phyloP scores from a whole-genome alignment of 2,113 vertebrate genomes.

The Megaceryle torquata region DNA sequence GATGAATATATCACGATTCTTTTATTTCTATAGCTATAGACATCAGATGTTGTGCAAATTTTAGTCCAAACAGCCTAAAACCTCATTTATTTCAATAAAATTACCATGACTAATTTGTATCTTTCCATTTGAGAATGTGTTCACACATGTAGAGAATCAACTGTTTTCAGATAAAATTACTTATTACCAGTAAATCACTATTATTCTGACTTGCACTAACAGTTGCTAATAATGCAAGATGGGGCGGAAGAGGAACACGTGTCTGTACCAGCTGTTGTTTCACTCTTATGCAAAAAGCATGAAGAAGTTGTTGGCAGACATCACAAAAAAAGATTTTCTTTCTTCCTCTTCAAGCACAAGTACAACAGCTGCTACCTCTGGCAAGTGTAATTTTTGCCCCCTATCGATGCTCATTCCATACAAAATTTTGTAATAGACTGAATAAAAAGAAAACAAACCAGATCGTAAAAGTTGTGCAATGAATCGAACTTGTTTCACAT shows the following conservation, averaged over 20 bases:
- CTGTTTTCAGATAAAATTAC: background rate
- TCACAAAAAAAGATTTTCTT: background rate
- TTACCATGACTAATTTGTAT: background rate
- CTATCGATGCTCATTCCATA: background rate
- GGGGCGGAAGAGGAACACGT: background rate
- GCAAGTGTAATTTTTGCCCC: background rate
- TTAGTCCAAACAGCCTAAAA: background rate
- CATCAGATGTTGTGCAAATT: background rate
- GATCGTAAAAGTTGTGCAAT: background rate
- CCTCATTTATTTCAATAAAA: background rate
- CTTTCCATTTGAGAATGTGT: background rate
- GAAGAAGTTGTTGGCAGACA: background rate
- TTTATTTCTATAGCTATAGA: background rate
- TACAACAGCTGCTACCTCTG: constrained; percentile 22
- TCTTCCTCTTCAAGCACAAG: background rate
- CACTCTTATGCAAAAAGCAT: background rate
- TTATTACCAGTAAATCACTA: background rate
- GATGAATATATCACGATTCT: background rate
- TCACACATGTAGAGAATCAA: background rate
- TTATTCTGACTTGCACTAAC: background rate
- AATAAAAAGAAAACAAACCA: background rate
- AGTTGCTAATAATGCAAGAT: constrained; percentile 24
- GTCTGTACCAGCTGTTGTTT: constrained; percentile 26
- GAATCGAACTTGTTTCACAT: background rate
- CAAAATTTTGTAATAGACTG: background rate